Conservation (phyloP, 2,888 invertebrate genomes). For the Glyphotaelius pellucidus region DNA sequence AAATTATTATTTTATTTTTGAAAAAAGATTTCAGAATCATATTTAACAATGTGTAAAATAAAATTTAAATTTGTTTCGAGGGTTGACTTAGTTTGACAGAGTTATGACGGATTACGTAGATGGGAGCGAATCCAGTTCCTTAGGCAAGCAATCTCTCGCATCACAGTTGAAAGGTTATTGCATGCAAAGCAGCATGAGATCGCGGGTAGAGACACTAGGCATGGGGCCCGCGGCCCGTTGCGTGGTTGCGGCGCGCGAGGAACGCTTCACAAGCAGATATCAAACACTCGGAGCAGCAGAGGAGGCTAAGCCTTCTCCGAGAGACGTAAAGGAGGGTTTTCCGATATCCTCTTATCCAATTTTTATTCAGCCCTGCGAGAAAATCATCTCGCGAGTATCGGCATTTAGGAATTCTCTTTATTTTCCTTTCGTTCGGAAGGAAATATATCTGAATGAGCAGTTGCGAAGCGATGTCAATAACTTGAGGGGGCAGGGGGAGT, state of each 20-base stretch:
- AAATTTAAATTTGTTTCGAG: not conserved
- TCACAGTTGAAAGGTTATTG: slow-evolving; percentile 18
- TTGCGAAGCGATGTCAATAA: slow-evolving; percentile 52
- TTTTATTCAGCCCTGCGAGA: slow-evolving; percentile 56
- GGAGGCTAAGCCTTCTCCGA: slow-evolving; percentile 36
- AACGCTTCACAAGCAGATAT: not conserved
- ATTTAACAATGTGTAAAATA: not conserved
- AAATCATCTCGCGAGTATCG: slow-evolving; percentile 59
- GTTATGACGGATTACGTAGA: not conserved
- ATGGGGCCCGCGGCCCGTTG: not conserved
- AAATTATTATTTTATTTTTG: no score
- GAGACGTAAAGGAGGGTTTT: slow-evolving; percentile 48
- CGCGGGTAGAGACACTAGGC: no score
- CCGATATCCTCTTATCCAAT: slow-evolving; percentile 60
- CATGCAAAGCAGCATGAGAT: slow-evolving; percentile 42
- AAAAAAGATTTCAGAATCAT: not conserved
- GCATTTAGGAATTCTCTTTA: slow-evolving; percentile 59
- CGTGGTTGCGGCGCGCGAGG: not conserved
- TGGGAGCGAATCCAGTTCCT: not conserved
- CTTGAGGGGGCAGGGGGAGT: slow-evolving; percentile 10
- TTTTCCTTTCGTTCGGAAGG: slow-evolving; percentile 42
- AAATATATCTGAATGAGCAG: slow-evolving; percentile 45
- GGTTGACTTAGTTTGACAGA: not conserved
- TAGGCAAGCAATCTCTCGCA: not conserved
- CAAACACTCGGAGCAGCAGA: not conserved